Percentiles rank a stretch among this genome's conserved stretches.
Evolutionary conservation across 2,113 vertebrate species (phyloP).

Genomic region (Pachypanchax playfairii): DNA sequence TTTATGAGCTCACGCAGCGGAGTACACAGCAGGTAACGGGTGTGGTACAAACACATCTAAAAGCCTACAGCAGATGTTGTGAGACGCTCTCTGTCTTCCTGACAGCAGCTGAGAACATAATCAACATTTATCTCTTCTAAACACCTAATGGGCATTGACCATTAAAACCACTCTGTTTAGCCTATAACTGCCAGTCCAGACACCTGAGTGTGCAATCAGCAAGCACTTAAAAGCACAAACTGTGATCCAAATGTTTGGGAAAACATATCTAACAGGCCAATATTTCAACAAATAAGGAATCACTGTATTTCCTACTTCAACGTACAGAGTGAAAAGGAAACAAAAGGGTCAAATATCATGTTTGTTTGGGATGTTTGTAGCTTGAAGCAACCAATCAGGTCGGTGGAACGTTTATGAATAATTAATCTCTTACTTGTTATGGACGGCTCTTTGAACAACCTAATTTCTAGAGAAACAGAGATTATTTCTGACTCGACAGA

Average conservation of each 20-base stretch:
- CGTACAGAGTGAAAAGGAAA: too few species aligned
- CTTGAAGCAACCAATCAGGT: too few species aligned
- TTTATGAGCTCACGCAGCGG: constrained; percentile 30
- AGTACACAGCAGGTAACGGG: constrained; percentile 39
- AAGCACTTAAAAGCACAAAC: neutral
- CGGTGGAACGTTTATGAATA: too few species aligned
- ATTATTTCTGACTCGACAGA: too few species aligned
- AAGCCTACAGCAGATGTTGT: constrained; percentile 38
- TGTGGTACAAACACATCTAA: constrained; percentile 34
- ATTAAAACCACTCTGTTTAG: constrained; percentile 23
- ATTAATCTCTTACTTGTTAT: too few species aligned
- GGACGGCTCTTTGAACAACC: too few species aligned
- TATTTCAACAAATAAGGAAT: too few species aligned
- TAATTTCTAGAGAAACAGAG: too few species aligned
- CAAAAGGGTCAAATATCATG: too few species aligned
- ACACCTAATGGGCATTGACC: constrained; percentile 35
- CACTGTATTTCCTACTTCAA: too few species aligned
- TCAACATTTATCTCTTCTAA: constrained; percentile 41
- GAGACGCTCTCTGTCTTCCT: constrained; percentile 41
- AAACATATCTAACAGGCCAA: neutral
- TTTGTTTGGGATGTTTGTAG: too few species aligned
- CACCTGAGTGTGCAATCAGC: constrained; percentile 11
- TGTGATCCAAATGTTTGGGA: constrained; percentile 4
- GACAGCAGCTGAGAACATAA: constrained; percentile 44
- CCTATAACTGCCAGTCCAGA: neutral